Base-by-base conservation (phyloP, 2,797 vertebrate genomes). In the Gouania willdenowi region DNA sequence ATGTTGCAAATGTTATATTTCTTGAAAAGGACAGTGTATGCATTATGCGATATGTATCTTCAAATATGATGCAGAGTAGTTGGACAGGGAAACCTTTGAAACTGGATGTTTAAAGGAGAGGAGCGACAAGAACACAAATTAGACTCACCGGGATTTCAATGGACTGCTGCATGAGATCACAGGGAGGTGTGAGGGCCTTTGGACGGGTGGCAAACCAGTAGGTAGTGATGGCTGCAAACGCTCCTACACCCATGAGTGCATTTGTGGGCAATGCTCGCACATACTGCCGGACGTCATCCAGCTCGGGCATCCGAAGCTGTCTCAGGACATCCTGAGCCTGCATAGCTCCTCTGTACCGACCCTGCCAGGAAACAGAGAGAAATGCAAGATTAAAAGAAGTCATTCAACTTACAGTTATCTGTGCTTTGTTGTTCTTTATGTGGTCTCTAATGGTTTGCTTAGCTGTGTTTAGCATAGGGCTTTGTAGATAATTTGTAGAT, bases 181-280 rank as follows among this genome's bases (percentile, higher is more conserved):
- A 97, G 12, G 92, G 92, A 0, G 93, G 90, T 41, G 91, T 92
- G 43, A 96, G 83, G 33, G 97, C 92, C 65, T 87, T 93, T 0
- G 95, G 94, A 39, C 94, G 87, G 0, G 93, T 94, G 42, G 92
- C 91, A 1, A 94, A 92, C 97, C 95, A 98, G 83, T 97, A 98
- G 9, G 95, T 95, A 0, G 94, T 94, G 60, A 99, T 81, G 1
- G 94, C 95, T 0, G 94, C 95, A 0, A 99, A 92, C 2, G 93
- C 95, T 0, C 95, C 95, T 5, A 98, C 87, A 27, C 97, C 95
- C 93, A 98, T 89, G 20, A 99, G 84, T 0, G 94, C 91, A 14
- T 97, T 97, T 17, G 92, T 90, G 0, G 94, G 94, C 18, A 99
- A 81, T 23, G 84, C 83, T 6, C 91, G 90, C 21, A 99, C 45